Conservation (phyloP, 2,113 vertebrate genomes). For the Chloroceryle aenea region DNA sequence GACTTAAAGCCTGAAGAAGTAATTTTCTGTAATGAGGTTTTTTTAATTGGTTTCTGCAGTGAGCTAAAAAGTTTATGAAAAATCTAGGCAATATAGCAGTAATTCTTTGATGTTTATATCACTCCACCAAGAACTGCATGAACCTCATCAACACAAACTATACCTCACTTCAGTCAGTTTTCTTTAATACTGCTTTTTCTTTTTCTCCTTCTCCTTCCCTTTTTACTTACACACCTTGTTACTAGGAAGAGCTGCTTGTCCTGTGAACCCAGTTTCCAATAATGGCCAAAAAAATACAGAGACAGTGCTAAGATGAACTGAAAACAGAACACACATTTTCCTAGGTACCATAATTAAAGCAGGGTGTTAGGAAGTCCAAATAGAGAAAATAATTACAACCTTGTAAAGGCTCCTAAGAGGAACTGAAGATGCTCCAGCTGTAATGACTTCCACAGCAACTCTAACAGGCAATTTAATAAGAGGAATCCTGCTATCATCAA, state of each 20-base stretch:
- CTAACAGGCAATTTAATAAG: not conserved
- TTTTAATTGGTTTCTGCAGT: not conserved
- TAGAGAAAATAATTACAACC: not conserved
- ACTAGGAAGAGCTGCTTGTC: not conserved
- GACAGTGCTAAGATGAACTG: not conserved
- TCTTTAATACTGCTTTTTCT: not conserved
- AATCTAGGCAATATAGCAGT: not conserved
- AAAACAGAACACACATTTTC: not conserved
- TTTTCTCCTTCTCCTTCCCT: too few relatives aligned
- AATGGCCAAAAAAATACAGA: not conserved
- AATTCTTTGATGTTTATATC: not conserved
- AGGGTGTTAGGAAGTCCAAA: not conserved
- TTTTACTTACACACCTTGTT: not conserved
- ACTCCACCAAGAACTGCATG: not conserved
- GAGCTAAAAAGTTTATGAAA: not conserved
- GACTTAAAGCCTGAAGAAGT: not conserved
- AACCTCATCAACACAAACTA: not conserved
- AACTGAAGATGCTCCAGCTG: not conserved
- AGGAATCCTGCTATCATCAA: not conserved
- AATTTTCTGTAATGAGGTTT: not conserved
- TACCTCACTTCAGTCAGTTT: not conserved
- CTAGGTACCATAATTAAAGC: not conserved
- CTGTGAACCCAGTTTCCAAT: not conserved
- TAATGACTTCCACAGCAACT: not conserved
- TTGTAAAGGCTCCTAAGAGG: not conserved